Evolutionary conservation across 2,113 vertebrate genomes (phyloP).

Genomic region (Progne subis): DNA sequence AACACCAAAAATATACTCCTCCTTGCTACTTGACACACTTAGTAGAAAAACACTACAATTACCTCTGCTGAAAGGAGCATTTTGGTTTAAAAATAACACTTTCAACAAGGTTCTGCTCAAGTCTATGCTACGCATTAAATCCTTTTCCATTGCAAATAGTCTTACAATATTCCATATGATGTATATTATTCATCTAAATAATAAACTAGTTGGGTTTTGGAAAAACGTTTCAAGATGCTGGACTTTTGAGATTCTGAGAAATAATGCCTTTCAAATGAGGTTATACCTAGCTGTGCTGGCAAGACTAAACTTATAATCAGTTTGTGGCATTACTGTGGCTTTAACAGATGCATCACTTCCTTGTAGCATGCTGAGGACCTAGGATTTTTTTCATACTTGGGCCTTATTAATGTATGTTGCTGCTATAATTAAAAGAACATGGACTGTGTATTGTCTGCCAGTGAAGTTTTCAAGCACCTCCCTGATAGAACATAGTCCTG

Average conservation of each 20-base stretch:
- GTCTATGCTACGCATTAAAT: background rate
- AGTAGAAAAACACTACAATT: slow-evolving; percentile 27
- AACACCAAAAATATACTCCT: slow-evolving; percentile 26
- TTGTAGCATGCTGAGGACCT: background rate
- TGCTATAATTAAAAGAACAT: slow-evolving; percentile 2
- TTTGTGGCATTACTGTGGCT: slow-evolving; percentile 37
- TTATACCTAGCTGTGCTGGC: background rate
- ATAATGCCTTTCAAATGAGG: background rate
- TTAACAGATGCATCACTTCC: slow-evolving; percentile 34
- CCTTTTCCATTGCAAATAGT: background rate
- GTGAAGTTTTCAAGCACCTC: background rate
- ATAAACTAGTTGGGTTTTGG: background rate
- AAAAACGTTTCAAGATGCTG: background rate
- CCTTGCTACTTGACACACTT: slow-evolving; percentile 47
- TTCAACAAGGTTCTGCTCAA: background rate
- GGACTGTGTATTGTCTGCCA: background rate
- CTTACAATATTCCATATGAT: background rate
- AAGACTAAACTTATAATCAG: slow-evolving; percentile 39
- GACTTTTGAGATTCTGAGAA: background rate
- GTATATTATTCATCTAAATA: background rate
- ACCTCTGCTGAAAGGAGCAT: background rate
- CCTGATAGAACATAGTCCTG: background rate
- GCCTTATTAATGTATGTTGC: background rate
- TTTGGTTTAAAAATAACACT: slow-evolving; percentile 35
- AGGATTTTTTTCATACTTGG: slow-evolving; percentile 8